Evolutionary conservation across 2,797 vertebrate genomes (phyloP).

Genomic region (Hippopotamyrus pictus): DNA sequence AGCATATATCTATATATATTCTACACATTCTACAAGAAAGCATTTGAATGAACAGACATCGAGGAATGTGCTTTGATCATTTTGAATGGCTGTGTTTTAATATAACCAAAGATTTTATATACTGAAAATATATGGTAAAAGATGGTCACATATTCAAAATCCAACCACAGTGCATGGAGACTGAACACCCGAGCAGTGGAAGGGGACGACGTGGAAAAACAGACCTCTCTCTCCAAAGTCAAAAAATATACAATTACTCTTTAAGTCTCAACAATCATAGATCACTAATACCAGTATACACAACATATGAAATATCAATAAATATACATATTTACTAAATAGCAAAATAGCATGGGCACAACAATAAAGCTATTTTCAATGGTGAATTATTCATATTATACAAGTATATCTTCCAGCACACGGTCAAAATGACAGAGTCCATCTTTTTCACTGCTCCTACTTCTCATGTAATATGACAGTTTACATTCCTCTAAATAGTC

Average conservation of each 20-base stretch:
- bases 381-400: slow-evolving; percentile 32
- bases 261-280: slow-evolving; percentile 45
- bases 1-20: slow-evolving; percentile 51
- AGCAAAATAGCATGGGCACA: slow-evolving; percentile 54
- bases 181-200: slow-evolving; percentile 39
- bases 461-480: slow-evolving; percentile 17
- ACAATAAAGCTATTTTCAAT: slow-evolving; percentile 45
- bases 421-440: slow-evolving; percentile 16
- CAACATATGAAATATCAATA: slow-evolving; percentile 63
- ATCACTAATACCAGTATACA: slow-evolving; percentile 57
- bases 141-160: slow-evolving; percentile 44
- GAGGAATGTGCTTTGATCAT: slow-evolving; percentile 69
- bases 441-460: neutral
- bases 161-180: slow-evolving; percentile 44
- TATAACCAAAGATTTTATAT: slow-evolving; percentile 41
- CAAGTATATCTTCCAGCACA: slow-evolving; percentile 24
- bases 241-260: slow-evolving; percentile 48
- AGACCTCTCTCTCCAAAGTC: slow-evolving; percentile 38
- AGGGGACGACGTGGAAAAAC: slow-evolving; percentile 30
- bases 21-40: slow-evolving; percentile 50
- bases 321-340: slow-evolving; percentile 62
- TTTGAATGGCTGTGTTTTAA: slow-evolving; percentile 48
- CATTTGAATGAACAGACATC: slow-evolving; percentile 49
- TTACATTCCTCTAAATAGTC: slow-evolving; percentile 14
- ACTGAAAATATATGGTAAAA: slow-evolving; percentile 42